Evolutionary conservation across 2,797 vertebrate genomes (phyloP).

Genomic region (Cossypha niveicapilla): DNA sequence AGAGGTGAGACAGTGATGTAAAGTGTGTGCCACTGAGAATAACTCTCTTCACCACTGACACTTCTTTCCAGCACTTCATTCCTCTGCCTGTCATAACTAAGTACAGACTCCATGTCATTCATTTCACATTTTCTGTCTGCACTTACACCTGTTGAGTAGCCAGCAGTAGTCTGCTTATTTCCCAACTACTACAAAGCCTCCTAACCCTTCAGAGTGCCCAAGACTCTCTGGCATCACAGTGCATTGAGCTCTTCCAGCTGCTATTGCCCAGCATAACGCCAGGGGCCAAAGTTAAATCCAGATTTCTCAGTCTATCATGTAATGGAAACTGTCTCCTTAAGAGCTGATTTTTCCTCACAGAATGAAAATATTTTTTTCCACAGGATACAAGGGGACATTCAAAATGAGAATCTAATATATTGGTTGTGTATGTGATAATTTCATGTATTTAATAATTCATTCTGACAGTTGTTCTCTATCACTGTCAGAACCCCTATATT

Average conservation of each 20-base stretch:
- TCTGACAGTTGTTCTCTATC: neutral
- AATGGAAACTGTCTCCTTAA: neutral
- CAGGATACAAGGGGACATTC: neutral
- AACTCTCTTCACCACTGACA: neutral
- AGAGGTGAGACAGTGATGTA: neutral
- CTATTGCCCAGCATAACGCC: neutral
- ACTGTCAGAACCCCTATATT: neutral
- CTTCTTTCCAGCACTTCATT: neutral
- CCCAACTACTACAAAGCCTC: neutral
- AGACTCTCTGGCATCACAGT: neutral
- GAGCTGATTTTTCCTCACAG: neutral
- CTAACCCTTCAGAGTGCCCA: neutral
- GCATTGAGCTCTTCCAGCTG: neutral
- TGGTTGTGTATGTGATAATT: neutral
- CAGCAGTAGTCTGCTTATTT: neutral
- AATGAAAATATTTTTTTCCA: neutral
- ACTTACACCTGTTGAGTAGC: neutral
- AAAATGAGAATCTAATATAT: neutral
- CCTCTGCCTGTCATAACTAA: neutral
- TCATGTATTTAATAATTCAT: neutral
- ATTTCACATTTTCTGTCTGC: neutral
- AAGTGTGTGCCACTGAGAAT: neutral
- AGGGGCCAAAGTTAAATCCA: neutral
- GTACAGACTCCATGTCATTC: neutral
- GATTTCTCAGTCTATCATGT: neutral